Evolutionary conservation across 2,888 invertebrate species (phyloP).

Genomic region (Acrobasis suavella): DNA sequence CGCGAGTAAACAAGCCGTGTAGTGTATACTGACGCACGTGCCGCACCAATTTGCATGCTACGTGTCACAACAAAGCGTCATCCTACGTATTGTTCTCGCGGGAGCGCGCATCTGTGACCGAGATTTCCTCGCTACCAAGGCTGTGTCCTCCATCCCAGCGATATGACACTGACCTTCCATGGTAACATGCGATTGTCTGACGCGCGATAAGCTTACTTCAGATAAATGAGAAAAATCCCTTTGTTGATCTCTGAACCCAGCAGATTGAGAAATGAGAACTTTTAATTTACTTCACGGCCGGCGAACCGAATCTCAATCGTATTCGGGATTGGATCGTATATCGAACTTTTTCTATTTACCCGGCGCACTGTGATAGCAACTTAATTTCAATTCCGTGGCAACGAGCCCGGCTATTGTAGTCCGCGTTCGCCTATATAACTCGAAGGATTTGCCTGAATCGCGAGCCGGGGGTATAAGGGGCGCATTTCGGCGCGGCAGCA

Average conservation of each 20-base stretch:
- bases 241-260: conserved; percentile 38
- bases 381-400: conserved; percentile 72
- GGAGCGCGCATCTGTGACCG: conserved; percentile 46
- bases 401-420: conserved; percentile 61
- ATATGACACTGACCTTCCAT: conserved; percentile 44
- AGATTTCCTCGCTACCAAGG: conserved; percentile 57
- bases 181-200: conserved; percentile 56
- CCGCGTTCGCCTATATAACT: conserved; percentile 58
- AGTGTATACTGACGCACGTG: conserved; percentile 50
- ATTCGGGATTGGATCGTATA: conserved; percentile 58
- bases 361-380: conserved; percentile 51
- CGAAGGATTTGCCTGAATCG: conserved; percentile 62
- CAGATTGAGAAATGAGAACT: conserved; percentile 40
- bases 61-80: conserved; percentile 58
- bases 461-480: conserved; percentile 52
- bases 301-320: conserved; percentile 40
- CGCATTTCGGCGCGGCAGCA: conserved; percentile 67
- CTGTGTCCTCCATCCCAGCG: conserved; percentile 39
- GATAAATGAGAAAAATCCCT: conserved; percentile 49
- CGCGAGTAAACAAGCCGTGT: conserved; percentile 31
- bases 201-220: conserved; percentile 46
- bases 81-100: conserved; percentile 59
- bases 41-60: conserved; percentile 54
- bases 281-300: conserved; percentile 50
- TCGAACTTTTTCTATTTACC: conserved; percentile 63